Evolutionary conservation across 2,113 vertebrate species (phyloP).

Genomic region (Gallinago undulata): DNA sequence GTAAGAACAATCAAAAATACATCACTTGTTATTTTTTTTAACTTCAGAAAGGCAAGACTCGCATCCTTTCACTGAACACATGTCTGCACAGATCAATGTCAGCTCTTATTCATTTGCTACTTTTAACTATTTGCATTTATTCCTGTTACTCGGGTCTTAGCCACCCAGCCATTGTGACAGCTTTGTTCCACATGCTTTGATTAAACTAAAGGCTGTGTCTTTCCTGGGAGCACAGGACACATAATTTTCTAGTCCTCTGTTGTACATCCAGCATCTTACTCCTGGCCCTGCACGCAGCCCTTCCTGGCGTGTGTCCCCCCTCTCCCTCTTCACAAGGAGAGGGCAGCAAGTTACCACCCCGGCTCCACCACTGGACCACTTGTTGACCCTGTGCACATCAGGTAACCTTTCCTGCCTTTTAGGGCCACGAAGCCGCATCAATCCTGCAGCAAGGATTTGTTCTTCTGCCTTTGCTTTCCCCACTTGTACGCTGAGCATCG

Average conservation of each 20-base stretch:
- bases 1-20: not conserved
- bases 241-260: not conserved
- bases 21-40: not conserved
- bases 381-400: not conserved
- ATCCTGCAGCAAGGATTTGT: not conserved
- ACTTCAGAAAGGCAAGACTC: not conserved
- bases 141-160: not conserved
- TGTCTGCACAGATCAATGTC: not conserved
- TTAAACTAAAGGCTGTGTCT: not conserved
- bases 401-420: not conserved
- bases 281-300: not conserved
- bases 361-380: not conserved
- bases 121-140: not conserved
- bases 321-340: not conserved
- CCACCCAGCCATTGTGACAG: not conserved
- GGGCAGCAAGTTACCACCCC: not conserved
- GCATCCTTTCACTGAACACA: not conserved
- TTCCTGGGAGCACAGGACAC: not conserved
- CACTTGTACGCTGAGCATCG: constrained; percentile 22
- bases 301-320: not conserved
- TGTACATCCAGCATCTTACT: not conserved
- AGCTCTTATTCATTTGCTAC: not conserved
- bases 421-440: accelerated
- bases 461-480: not conserved
- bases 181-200: not conserved